Evolutionary conservation across 2,888 invertebrate species (phyloP), one percentile per base, ranked within the genome.

Genomic region (Rapana venosa): DNA sequence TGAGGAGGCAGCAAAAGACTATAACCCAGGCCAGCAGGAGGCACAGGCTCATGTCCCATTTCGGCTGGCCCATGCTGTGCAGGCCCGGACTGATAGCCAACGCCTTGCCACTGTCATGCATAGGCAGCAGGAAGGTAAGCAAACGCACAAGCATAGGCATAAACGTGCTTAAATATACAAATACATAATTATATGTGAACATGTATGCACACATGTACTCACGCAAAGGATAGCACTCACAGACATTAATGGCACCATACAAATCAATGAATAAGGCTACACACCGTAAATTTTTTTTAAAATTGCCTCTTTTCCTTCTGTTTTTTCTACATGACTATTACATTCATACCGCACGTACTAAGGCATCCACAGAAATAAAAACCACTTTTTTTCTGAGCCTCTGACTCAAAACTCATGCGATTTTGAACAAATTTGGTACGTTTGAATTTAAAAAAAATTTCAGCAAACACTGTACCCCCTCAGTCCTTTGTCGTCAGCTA

Each of bases 21-120:
- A 96, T 93, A 88, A 95, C 89, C 96, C 96, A 96, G 61, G 96
- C 95, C 11, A 93, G 90, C 90, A 95, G 91, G 0, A 96, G 94
- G 88, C 94, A 94, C 77, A 96, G 90, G 0, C 93, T 94, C 47
- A 96, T 92, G 87, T 95, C 94, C 95, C 95, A 96, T 87, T 94
- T 92, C 0, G 95, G 94, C 35, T 91, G 88, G 13, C 95, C 95
- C 91, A 94, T 94, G 30, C 94, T 91, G 11, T 94, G 93, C 30
- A 95, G 94, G 47, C 95, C 95, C 36, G 87, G 22, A 89, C 94
- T 95, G 90, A 95, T 92, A 32, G 92, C 89, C 89, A 95, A 85
- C 13, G 95, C 95, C 32, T 91, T 90, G 35, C 93, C 93, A 88
- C 94, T 94, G 86, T 15, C 6, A 66, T 22, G 32, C 79, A 79